phyloP scores from a whole-genome alignment of 2,797 vertebrate genomes.

The Hyperoplus lanceolatus region DNA sequence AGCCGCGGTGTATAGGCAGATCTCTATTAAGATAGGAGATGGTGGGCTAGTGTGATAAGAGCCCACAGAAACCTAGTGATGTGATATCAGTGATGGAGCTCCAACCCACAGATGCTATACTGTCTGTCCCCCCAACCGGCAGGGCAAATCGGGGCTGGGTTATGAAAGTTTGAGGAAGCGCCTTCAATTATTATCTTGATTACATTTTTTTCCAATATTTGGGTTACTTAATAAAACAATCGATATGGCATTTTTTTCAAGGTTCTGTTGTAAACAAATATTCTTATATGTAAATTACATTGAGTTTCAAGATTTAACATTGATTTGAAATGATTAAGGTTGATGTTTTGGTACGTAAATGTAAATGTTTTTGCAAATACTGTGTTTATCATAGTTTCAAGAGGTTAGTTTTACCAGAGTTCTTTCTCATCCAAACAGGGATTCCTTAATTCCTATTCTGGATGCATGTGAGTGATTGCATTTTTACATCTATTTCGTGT shows the following conservation, averaged over 20 bases:
- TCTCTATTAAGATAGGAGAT: constrained; percentile 82
- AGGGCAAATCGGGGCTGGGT: constrained; percentile 21
- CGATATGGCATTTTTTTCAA: not conserved
- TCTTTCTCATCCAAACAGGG: constrained; percentile 5
- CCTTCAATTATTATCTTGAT: constrained; percentile 22
- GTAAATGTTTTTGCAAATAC: too few relatives aligned
- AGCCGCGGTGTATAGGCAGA: constrained; percentile 71
- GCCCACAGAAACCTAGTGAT: constrained; percentile 64
- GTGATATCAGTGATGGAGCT: constrained; percentile 69
- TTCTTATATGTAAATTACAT: not conserved
- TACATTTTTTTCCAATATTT: constrained; percentile 1
- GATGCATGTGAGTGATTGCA: not conserved
- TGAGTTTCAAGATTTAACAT: not conserved
- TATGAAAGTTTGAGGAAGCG: not conserved
- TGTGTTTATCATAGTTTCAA: not conserved
- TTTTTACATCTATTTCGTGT: constrained; percentile 1
- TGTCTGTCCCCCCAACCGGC: constrained; percentile 32
- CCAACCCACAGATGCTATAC: constrained; percentile 33
- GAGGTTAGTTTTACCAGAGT: not conserved
- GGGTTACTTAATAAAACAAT: not conserved
- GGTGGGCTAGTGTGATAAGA: constrained; percentile 72
- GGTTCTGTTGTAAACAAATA: not conserved
- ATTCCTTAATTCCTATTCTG: not conserved
- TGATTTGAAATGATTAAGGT: not conserved
- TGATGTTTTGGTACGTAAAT: not conserved